A percentile compares a stretch with the other conserved stretches of the same genome.
Evolutionary conservation across 1,140 invertebrate species (phyloP).

Genomic region (Tribolium madens): DNA sequence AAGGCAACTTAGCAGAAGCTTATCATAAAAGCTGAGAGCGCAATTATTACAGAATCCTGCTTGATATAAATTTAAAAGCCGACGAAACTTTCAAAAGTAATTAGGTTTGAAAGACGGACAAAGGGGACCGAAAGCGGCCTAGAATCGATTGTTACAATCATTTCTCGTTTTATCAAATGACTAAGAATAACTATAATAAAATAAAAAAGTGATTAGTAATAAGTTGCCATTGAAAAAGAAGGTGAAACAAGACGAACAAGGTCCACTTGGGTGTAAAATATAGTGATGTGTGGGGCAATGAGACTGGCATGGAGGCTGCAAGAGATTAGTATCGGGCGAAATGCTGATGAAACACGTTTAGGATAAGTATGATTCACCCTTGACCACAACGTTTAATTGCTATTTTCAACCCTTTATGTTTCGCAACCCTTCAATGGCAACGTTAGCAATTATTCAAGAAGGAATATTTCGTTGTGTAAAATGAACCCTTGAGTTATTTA

Average conservation of each 20-base stretch:
- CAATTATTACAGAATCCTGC: conserved; percentile 31
- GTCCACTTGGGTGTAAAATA: too few species aligned
- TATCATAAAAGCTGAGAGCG: conserved; percentile 19
- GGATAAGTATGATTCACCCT: conserved; percentile 45
- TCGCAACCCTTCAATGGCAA: conserved; percentile 31
- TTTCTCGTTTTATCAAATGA: background rate
- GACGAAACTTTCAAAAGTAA: conserved; percentile 30
- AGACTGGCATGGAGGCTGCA: background rate
- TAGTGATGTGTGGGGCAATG: conserved; percentile 10
- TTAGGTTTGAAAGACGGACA: conserved; percentile 21
- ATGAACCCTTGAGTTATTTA: conserved; percentile 3
- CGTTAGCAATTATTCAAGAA: conserved; percentile 16
- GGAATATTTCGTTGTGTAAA: background rate
- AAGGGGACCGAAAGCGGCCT: conserved; percentile 8
- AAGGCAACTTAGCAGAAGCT: conserved; percentile 27
- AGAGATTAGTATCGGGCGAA: conserved; percentile 2
- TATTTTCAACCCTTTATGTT: conserved; percentile 41
- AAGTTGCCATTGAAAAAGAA: too few species aligned
- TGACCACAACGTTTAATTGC: conserved; percentile 49
- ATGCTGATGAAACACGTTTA: conserved; percentile 24
- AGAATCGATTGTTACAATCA: conserved; percentile 20
- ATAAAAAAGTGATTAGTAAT: too few species aligned
- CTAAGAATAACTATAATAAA: too few species aligned
- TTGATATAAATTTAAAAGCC: conserved; percentile 30
- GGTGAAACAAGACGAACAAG: too few species aligned